Evolutionary conservation across 2,888 invertebrate genomes (phyloP), one percentile per base, ranked within the genome.

Genomic region (Hypercompe scribonia): DNA sequence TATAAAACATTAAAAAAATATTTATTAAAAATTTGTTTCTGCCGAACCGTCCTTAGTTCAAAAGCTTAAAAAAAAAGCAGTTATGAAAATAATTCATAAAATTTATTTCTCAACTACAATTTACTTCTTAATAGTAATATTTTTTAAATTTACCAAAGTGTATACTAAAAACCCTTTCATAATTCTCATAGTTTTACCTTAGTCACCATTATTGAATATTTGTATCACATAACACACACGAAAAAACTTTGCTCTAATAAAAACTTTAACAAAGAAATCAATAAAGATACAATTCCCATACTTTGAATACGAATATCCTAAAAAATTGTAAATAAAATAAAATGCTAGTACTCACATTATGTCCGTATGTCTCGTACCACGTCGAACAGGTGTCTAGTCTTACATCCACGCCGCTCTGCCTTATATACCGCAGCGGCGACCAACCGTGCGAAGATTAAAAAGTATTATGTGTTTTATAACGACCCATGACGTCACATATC

Each of bases 301-400:
- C 46, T 24, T 13, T 36, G 1, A 3, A 21, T 50, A 68, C 0
- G 15, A 34, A 54, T 28, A 24, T n/a, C 13, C 18, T 18, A 75
- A 18, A 64, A 68, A 68, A n/a, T n/a, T 46, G 54, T 3, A 61
- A n/a, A 31, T 63, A 63, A 31, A 65, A 28, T 36, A 70, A 65
- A 73, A 74, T 65, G 71, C 50, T 66, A 10, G 65, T 84, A 84
- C 84, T 84, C 63, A 84, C 84, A 50, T 80, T 50, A 28, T 64
- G 73, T 74, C 76, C 76, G 80, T 67, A 74, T 77, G 73, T 74
- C 79, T 76, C 79, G 75, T 77, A n/a, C 76, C 76, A 68, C 83
- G 78, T 73, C 72, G 67, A 79, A 86, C 86, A 86, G 85, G 88
- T 87, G 78, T 87, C 87, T 87, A 87, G 81, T 80, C 72, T 39